Evolutionary conservation across 2,113 vertebrate species (phyloP), one percentile per base, ranked within the genome.

Genomic region (Prunella fulvescens): DNA sequence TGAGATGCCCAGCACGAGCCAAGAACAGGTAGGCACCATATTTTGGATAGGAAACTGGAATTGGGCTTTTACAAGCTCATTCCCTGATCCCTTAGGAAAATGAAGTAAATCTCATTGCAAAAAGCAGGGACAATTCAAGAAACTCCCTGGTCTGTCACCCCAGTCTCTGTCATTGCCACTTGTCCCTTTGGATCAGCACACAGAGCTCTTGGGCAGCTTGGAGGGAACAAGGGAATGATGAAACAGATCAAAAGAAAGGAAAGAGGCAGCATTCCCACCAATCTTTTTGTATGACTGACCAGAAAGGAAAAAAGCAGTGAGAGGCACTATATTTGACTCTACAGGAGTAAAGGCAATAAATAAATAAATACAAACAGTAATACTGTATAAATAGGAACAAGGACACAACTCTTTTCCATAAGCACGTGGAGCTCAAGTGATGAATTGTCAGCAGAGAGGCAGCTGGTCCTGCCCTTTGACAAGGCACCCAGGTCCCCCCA

Each of bases 151-250:
- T 42, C 56, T 86, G 31, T 26, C 53, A 10, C 5, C 29, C 40
- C 37, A 20, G 56, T 17, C 53, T 79, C 54, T 66, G 51, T 62
- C 78, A 17, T 45, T 73, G 8, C 35, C 16, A 24, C 60, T 10
- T 7, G 11, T 12, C 39, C 58, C 16, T 69, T 10, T 7, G 70
- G 51, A 64, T 51, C 2, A 54, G 56, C 42, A 33, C 35, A 26
- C 0, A 0, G 61, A 29, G 45, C 23, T 20, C 50, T 51, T 0
- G 0, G 22, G 35, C 19, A 42, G 64, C 11, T 48, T 4, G 7
- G 11, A 35, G 26, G 35, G 42, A 35, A 81, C 17, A n/a, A 83
- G 12, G 25, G 0, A 3, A 18, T 3, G 40, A 37, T 17, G 17
- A 57, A 50, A 12, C 2, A 19, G 23, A 66, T 11, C 37, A 58